phyloP scores from a whole-genome alignment of 2,888 invertebrate genomes.

The Campaea margaritaria region DNA sequence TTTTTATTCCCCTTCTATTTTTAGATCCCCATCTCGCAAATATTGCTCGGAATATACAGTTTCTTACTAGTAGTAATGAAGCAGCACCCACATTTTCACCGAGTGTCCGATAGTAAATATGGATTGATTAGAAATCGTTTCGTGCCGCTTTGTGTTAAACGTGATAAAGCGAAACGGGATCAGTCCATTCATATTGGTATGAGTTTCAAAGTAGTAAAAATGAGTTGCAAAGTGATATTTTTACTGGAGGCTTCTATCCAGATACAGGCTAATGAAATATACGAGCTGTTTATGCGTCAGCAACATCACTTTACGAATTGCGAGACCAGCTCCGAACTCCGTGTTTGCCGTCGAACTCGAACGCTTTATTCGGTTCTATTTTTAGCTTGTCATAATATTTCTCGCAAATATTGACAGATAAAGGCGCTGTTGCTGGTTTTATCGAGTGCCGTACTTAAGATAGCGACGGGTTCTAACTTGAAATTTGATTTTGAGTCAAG shows the following conservation, averaged over 20 bases:
- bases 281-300: neutral
- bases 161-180: too few species aligned
- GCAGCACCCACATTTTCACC: too few species aligned
- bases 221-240: neutral
- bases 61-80: too few species aligned
- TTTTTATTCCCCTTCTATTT: conserved; percentile 1
- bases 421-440: neutral
- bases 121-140: too few species aligned
- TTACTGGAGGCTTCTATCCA: neutral
- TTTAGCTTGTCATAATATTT: conserved; percentile 4
- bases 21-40: neutral
- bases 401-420: conserved; percentile 1
- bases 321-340: neutral
- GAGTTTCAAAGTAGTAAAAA: too few species aligned
- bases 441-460: neutral
- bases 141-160: too few species aligned
- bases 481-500: neutral
- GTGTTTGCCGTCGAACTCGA: neutral
- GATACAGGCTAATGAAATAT: neutral
- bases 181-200: too few species aligned
- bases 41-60: neutral
- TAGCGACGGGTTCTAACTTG: neutral
- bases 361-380: conserved; percentile 6
- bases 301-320: conserved; percentile 2
- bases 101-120: too few species aligned